Evolutionary conservation across 2,113 vertebrate genomes (phyloP), one percentile per base, ranked within the genome.

Genomic region (Chionodraco myersi): DNA sequence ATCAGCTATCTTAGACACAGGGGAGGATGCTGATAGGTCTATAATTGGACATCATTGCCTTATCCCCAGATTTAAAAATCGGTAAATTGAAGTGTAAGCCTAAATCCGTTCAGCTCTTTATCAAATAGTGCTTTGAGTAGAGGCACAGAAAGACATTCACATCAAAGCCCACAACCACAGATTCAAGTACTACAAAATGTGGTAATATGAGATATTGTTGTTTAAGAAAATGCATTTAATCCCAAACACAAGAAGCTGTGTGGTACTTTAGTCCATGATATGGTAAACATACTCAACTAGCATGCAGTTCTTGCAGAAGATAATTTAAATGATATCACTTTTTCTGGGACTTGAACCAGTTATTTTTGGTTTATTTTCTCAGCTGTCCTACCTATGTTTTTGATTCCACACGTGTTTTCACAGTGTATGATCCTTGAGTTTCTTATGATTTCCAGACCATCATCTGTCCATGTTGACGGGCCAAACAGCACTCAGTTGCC

Each of bases 401-500:
- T 60, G 34, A 47, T 57, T 0, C 12, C 2, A 1, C 21, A 51
- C 15, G 3, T 21, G 14, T 77, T 45, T 66, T 63, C 36, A 49
- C n/a, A 26, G 6, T n/a, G 41, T 34, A 6, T 52, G 74, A 74
- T 64, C 34, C 49, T 62, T 53, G 30, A 30, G 62, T 34, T 79
- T 61, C 49, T 68, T 8, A 21, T 79, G 45, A 82, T 77, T 82
- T 84, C 63, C 45, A 72, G 49, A 72, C 59, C 21, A 12, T 57
- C 56, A 18, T 62, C 16, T 3, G 47, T 80, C 30, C 47, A 80
- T 64, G 70, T 60, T 61, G 58, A 72, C 18, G 9, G 45, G 15
- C 65, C 53, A 73, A 60, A 68, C 64, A 70, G 79, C 86, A 77
- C 88, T 75, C 65, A 56, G 86, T 86, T 84, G 79, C 79, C 69